These are phyloP conservation scores for Steinernema scapterisci DNA, from an alignment of 2,888 invertebrate species.

Conservation along the genomic window DNA sequence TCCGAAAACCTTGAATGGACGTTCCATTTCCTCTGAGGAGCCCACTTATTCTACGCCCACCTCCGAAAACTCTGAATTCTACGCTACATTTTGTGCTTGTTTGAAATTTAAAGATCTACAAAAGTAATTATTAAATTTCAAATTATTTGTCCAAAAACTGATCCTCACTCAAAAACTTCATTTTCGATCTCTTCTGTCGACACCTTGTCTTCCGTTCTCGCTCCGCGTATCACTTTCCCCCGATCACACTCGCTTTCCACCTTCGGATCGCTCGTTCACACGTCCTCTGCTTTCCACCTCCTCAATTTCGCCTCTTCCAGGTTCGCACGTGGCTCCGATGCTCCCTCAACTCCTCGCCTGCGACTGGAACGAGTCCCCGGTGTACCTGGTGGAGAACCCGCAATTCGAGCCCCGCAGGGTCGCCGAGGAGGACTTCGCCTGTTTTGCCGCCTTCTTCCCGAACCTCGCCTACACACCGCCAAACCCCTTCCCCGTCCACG, in stretches of 20 bases:
- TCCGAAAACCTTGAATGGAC: no score
- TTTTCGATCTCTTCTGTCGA: no score
- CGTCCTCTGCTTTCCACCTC: neutral
- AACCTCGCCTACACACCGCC: conserved; percentile 6
- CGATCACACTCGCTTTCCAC: neutral
- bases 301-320: no score
- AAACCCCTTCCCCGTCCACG: neutral
- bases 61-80: no score
- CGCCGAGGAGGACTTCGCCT: conserved; percentile 23
- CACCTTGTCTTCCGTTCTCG: no score
- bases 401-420: neutral
- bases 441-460: conserved; percentile 29
- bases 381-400: neutral
- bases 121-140: no score
- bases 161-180: no score
- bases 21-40: no score
- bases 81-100: neutral
- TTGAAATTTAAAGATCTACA: no score
- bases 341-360: neutral
- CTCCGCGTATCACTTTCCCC: neutral
- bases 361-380: neutral
- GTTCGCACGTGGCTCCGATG: neutral
- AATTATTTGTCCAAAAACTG: no score
- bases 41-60: no score
- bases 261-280: neutral